A percentile compares a stretch with the other conserved stretches of the same genome.
These are phyloP conservation scores for Drosophila neocordata DNA, from an alignment of 1,140 invertebrate genomes.

Conservation along the genomic window DNA sequence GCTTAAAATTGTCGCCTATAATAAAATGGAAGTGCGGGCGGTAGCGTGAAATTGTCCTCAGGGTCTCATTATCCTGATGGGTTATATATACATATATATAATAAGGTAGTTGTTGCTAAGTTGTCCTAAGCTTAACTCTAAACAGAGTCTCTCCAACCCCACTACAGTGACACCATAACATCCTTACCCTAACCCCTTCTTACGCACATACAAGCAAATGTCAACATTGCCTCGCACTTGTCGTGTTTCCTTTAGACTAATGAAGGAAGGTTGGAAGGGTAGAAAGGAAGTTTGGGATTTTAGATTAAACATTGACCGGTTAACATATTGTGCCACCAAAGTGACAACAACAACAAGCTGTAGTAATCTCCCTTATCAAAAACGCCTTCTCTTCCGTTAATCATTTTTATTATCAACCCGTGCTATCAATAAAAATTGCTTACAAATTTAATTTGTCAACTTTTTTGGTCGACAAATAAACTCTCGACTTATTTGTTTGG, in stretches of 20 bases:
- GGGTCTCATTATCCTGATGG: conserved; percentile 47
- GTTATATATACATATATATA: conserved; percentile 26
- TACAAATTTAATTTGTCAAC: conserved; percentile 80
- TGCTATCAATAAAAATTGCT: conserved; percentile 62
- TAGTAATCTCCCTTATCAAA: conserved; percentile 46
- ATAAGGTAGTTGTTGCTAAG: conserved; percentile 23
- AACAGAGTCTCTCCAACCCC: conserved; percentile 36
- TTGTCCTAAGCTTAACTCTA: conserved; percentile 66
- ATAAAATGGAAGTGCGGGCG: conserved; percentile 8
- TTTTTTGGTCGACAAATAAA: conserved; percentile 36
- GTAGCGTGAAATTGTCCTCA: conserved; percentile 55
- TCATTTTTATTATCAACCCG: conserved; percentile 34
- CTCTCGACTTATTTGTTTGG: conserved; percentile 24
- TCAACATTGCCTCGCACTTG: conserved; percentile 76
- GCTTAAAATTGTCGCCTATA: conserved; percentile 61
- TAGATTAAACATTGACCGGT: conserved; percentile 57
- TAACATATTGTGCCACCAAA: conserved; percentile 45
- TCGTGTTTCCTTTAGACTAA: conserved; percentile 32
- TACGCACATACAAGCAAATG: conserved; percentile 53
- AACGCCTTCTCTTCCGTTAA: conserved; percentile 15
- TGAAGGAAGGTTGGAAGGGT: conserved; percentile 25
- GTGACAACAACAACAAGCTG: conserved; percentile 34
- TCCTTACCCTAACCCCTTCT: conserved; percentile 15
- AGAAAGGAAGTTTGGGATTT: conserved; percentile 22
- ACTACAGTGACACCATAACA: not conserved